phyloP scores from a whole-genome alignment of 2,113 vertebrate genomes.

The Zapornia atra region DNA sequence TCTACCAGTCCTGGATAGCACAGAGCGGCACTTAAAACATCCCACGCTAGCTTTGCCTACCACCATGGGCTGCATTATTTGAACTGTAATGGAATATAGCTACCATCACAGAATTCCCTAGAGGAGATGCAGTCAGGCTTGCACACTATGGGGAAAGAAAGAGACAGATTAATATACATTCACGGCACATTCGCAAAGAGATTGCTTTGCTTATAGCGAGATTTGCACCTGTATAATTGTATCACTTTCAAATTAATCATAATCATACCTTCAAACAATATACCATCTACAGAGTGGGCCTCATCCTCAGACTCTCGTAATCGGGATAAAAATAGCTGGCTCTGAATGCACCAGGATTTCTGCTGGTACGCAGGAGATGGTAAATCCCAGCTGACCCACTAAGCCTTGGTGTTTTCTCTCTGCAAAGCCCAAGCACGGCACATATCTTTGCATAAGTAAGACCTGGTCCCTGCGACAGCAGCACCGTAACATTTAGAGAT shows the following conservation, averaged over 20 bases:
- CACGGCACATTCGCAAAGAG: constrained; percentile 32
- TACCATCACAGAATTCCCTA: background rate
- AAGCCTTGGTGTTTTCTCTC: constrained; percentile 28
- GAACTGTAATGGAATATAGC: constrained; percentile 27
- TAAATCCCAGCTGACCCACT: constrained; percentile 52
- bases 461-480: background rate
- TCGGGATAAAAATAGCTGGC: constrained; percentile 12
- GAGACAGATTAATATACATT: constrained; percentile 42
- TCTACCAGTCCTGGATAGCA: background rate
- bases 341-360: constrained; percentile 27
- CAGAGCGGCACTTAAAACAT: background rate
- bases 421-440: background rate
- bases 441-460: background rate
- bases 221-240: constrained; percentile 57
- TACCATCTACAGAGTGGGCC: background rate
- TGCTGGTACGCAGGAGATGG: background rate
- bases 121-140: background rate
- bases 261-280: constrained; percentile 34
- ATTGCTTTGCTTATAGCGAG: constrained; percentile 25
- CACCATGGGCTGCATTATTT: background rate
- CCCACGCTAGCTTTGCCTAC: background rate
- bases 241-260: constrained; percentile 62
- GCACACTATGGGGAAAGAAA: background rate
- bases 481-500: background rate
- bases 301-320: constrained; percentile 22